These are phyloP conservation scores for Rosalia funebris DNA, from an alignment of 2,888 invertebrate genomes.

Conservation along the genomic window DNA sequence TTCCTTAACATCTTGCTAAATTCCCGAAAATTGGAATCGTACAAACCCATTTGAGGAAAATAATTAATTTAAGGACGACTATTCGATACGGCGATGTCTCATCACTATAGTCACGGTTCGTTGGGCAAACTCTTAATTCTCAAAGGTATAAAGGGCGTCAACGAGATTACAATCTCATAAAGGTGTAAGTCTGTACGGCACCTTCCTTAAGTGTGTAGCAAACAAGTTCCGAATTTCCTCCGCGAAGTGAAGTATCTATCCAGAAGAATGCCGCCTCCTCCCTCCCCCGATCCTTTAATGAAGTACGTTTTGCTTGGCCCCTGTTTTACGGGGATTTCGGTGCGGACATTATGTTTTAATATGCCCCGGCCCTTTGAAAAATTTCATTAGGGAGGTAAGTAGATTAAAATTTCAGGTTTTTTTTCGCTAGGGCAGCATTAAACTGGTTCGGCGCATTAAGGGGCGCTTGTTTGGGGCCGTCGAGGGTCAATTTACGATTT, in stretches of 20 bases:
- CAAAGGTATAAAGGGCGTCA: constrained; percentile 36
- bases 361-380: not conserved
- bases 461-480: not conserved
- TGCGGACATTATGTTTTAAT: not conserved
- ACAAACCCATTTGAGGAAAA: constrained; percentile 3
- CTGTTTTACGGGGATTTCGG: not conserved
- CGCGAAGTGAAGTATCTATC: not conserved
- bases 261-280: no score
- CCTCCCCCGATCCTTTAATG: not conserved
- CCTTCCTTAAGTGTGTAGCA: constrained; percentile 27
- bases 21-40: no score
- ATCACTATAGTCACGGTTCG: constrained; percentile 36
- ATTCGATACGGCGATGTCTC: constrained; percentile 17
- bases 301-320: not conserved
- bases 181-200: constrained; percentile 27
- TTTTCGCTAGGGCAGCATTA: not conserved
- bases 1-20: no score
- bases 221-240: constrained; percentile 28
- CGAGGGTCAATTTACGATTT: constrained; percentile 15
- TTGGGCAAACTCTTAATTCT: constrained; percentile 32
- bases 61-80: constrained; percentile 1
- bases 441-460: not conserved
- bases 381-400: constrained; percentile 6
- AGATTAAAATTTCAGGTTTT: constrained; percentile 8
- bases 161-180: constrained; percentile 38